A percentile compares a stretch with the other conserved stretches of the same genome.
Evolutionary conservation across 2,113 vertebrate genomes (phyloP).

Genomic region (Rattus norvegicus): DNA sequence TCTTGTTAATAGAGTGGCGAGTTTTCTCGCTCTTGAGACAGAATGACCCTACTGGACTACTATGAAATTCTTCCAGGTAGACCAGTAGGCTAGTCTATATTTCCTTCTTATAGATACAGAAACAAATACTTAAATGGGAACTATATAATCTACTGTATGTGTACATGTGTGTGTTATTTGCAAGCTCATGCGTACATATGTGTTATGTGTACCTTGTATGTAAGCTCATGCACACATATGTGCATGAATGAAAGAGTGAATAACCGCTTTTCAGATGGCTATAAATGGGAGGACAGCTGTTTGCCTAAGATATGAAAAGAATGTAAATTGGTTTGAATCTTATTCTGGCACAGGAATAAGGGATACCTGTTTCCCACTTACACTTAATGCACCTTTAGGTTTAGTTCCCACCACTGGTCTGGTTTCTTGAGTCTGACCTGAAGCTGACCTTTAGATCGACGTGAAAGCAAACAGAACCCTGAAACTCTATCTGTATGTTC

Average conservation of each 20-base stretch:
- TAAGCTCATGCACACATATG: neutral
- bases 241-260: neutral
- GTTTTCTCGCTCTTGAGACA: neutral
- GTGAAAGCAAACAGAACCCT: slow-evolving; percentile 79
- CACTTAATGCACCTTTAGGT: slow-evolving; percentile 82
- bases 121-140: neutral
- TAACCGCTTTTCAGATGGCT: slow-evolving; percentile 54
- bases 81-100: rapidly evolving
- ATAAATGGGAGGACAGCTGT: slow-evolving; percentile 78
- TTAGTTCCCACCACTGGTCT: slow-evolving; percentile 78
- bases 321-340: slow-evolving; percentile 75
- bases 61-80: neutral
- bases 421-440: slow-evolving; percentile 82
- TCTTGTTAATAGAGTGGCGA: neutral
- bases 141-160: too few relatives aligned
- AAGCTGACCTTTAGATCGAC: slow-evolving; percentile 84
- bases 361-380: slow-evolving; percentile 74
- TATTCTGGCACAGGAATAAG: slow-evolving; percentile 82
- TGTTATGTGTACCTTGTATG: neutral
- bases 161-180: neutral
- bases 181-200: neutral
- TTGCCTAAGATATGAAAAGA: slow-evolving; percentile 79
- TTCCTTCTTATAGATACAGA: neutral
- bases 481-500: slow-evolving; percentile 83
- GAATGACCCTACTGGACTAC: neutral